phyloP scores from a whole-genome alignment of 1,140 invertebrate species.

The Oryzaephilus surinamensis region DNA sequence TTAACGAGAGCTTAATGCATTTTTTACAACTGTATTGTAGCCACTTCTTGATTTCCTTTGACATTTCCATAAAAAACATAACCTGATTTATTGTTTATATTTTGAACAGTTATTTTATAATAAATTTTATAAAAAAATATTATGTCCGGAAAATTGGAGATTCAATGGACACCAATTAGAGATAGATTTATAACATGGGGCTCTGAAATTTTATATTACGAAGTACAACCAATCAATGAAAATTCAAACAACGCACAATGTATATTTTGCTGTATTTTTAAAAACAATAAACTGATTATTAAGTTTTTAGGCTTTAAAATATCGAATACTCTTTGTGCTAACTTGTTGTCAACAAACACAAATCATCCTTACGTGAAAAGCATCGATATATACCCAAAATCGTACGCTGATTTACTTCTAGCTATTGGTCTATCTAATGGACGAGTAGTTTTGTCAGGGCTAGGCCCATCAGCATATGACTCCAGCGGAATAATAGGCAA shows the following conservation, averaged over 20 bases:
- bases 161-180: conserved; percentile 70
- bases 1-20: no score
- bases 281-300: conserved; percentile 2
- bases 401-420: conserved; percentile 62
- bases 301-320: conserved; percentile 49
- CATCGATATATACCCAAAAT: conserved; percentile 65
- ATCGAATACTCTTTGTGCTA: conserved; percentile 53
- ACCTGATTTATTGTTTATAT: no score
- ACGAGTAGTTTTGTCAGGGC: conserved; percentile 68
- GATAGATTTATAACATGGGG: conserved; percentile 81
- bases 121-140: no score
- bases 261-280: background rate
- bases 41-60: no score
- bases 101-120: no score
- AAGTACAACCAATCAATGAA: conserved; percentile 47
- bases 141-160: conserved; percentile 50
- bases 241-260: conserved; percentile 1
- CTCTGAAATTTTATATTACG: conserved; percentile 72
- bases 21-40: no score
- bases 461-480: conserved; percentile 61
- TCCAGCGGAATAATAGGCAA: conserved; percentile 55
- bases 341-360: conserved; percentile 53
- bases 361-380: conserved; percentile 61
- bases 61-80: no score
- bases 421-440: conserved; percentile 80